These are phyloP conservation scores for Lycophotia porphyrea DNA, from an alignment of 2,888 invertebrate species.

Conservation along the genomic window DNA sequence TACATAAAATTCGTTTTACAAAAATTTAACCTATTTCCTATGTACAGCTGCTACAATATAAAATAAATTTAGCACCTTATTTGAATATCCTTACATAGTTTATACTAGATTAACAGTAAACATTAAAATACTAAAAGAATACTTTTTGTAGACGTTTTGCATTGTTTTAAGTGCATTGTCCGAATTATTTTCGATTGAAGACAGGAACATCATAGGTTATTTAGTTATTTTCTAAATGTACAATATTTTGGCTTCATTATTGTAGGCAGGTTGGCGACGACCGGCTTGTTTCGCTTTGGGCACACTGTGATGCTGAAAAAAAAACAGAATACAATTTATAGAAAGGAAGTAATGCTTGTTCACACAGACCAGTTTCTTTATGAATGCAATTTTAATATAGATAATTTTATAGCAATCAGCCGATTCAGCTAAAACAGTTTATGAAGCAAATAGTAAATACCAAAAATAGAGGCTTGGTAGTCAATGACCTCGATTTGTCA, in stretches of 20 bases:
- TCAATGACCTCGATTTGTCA: too few relatives aligned
- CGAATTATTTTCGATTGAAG: slow-evolving; percentile 33
- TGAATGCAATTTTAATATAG: background rate
- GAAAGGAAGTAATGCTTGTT: background rate
- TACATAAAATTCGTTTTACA: slow-evolving; percentile 42
- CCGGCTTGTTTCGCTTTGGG: slow-evolving; percentile 91
- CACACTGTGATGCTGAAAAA: slow-evolving; percentile 92
- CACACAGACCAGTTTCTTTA: background rate
- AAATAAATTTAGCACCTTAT: slow-evolving; percentile 27
- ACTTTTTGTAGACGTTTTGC: slow-evolving; percentile 71
- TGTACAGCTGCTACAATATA: slow-evolving; percentile 27
- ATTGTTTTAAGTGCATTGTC: slow-evolving; percentile 66
- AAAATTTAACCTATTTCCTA: slow-evolving; percentile 28
- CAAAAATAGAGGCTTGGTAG: background rate
- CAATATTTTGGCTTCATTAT: slow-evolving; percentile 87
- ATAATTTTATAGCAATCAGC: background rate
- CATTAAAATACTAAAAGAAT: slow-evolving; percentile 76
- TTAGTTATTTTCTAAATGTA: slow-evolving; percentile 72
- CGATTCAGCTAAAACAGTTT: background rate
- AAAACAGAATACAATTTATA: slow-evolving; percentile 16
- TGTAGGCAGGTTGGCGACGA: slow-evolving; percentile 92
- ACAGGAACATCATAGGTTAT: background rate
- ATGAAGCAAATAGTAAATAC: background rate
- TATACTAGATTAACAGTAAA: slow-evolving; percentile 53
- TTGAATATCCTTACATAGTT: slow-evolving; percentile 21